Conservation (phyloP, 2,113 vertebrate species). For the Poeciliopsis turrubarensis region DNA sequence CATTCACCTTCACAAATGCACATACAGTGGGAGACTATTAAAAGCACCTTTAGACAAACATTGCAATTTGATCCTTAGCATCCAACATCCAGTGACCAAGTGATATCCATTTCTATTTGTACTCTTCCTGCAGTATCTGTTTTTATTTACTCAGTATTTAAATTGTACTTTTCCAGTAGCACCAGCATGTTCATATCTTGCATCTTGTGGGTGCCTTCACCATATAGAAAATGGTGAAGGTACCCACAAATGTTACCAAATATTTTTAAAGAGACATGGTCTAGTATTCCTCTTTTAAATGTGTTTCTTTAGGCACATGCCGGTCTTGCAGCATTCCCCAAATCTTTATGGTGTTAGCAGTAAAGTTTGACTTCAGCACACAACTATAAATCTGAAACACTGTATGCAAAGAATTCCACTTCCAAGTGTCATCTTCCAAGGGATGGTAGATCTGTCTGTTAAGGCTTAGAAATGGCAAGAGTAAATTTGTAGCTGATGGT, state of each 20-base stretch:
- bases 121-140: not conserved
- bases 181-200: not conserved
- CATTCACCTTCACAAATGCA: constrained; percentile 5
- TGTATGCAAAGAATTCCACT: constrained; percentile 19
- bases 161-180: not conserved
- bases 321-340: not conserved
- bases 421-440: constrained; percentile 22
- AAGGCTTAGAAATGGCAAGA: not conserved
- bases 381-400: constrained; percentile 53
- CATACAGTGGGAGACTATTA: not conserved
- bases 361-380: constrained; percentile 42
- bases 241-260: not conserved
- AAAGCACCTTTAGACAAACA: not conserved
- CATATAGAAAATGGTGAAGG: not conserved
- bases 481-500: not conserved
- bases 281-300: not conserved
- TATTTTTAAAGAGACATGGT: not conserved
- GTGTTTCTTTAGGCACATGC: constrained; percentile 25
- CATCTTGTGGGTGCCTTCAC: no score
- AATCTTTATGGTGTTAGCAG: constrained; percentile 15
- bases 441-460: not conserved
- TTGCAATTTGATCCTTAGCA: not conserved
- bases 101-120: not conserved
- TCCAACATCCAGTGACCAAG: not conserved
- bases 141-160: not conserved